Evolutionary conservation across 2,113 vertebrate species (phyloP), one percentile per base, ranked within the genome.

Genomic region (Myodes glareolus): DNA sequence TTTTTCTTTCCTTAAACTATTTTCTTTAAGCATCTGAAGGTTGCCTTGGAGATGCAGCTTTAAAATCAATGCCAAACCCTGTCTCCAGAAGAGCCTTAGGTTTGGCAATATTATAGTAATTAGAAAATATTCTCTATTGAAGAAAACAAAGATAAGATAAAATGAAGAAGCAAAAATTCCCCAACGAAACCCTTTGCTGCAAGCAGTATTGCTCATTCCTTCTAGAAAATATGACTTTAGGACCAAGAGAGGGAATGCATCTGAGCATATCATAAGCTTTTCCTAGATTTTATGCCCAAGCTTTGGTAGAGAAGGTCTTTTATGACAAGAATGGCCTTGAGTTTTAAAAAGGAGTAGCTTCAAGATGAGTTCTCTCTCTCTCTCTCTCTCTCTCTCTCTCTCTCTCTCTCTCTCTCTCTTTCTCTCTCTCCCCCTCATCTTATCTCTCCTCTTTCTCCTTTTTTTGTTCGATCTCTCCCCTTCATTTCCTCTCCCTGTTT

Each of bases 91-190:
- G 52, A 11, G 68, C 14, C 25, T 36, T 70, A 70, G n/a, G 25
- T 85, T 84, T 94, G 31, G 25, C 29, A 90, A 70, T 42, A 78
- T 88, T 58, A 63, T 45, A 94, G 82, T 52, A 91, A 68, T 93
- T 13, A 23, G 77, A 88, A 72, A n/a, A 70, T 27, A n/a, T 67
- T 96, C 95, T 92, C 33, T 93, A 17, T 88, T 87, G 23, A 96
- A 73, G 76, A 73, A 75, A 87, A 67, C 27, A 75, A 88, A 70
- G 12, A 73, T 91, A 68, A 92, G 73, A 36, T 7, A 76, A 61
- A 13, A 42, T 7, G 23, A 25, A 21, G 12, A 33, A 58, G 47
- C 25, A 70, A 42, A 58, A 36, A 25, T 9, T 33, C 21, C 21
- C 7, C 88, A 80, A 29, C 19, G 50, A 76, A 86, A 2, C 21